phyloP scores from a whole-genome alignment of 2,888 invertebrate genomes.

The Drosophila mercatorum region DNA sequence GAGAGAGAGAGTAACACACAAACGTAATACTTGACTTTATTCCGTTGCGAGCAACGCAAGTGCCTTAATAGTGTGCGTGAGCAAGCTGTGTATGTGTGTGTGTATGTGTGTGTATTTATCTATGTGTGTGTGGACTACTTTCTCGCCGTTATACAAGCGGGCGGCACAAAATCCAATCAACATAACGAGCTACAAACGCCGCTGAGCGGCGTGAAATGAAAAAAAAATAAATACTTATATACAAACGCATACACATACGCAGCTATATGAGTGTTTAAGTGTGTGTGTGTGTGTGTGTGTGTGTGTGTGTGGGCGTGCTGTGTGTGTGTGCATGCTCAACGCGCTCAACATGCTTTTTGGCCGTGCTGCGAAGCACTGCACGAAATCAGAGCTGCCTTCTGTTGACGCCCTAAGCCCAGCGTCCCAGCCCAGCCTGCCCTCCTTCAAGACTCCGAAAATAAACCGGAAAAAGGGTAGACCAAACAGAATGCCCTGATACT shows the following conservation, averaged over 20 bases:
- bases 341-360: conserved; percentile 59
- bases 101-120: not conserved
- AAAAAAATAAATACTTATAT: conserved; percentile 45
- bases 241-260: conserved; percentile 20
- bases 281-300: conserved; percentile 14
- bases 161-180: conserved; percentile 80
- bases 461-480: conserved; percentile 42
- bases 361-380: conserved; percentile 50
- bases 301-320: conserved; percentile 5
- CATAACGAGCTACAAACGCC: conserved; percentile 81
- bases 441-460: conserved; percentile 18
- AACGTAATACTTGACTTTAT: conserved; percentile 68
- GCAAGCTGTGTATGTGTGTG: conserved; percentile 22
- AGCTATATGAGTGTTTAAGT: conserved; percentile 17
- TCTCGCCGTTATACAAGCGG: conserved; percentile 68
- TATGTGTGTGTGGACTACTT: conserved; percentile 70
- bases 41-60: conserved; percentile 61
- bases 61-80: conserved; percentile 75
- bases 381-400: conserved; percentile 52
- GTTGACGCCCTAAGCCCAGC: conserved; percentile 49
- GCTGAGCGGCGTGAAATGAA: conserved; percentile 75
- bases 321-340: conserved; percentile 49
- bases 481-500: conserved; percentile 28
- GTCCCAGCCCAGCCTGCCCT: not conserved
- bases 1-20: conserved; percentile 17